Conservation (phyloP, 2,888 invertebrate species). For the Seladonia tumulorum region DNA sequence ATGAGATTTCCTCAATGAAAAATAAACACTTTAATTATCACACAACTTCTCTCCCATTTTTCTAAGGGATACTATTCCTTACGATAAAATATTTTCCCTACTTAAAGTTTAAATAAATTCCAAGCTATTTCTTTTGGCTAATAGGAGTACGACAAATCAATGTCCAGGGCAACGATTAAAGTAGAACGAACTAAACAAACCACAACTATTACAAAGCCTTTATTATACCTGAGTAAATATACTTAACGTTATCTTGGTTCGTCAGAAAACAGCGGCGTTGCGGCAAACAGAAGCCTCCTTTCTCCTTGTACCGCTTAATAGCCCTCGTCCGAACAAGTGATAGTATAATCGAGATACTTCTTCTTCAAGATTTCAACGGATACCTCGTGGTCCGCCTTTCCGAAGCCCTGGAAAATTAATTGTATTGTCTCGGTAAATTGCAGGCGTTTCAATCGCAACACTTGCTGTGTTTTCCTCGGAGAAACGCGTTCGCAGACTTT, state of each 20-base stretch:
- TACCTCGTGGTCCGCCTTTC: conserved; percentile 94
- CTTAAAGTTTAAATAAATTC: too few relatives aligned
- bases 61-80: too few relatives aligned
- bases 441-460: neutral
- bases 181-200: neutral
- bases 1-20: too few relatives aligned
- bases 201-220: neutral
- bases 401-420: conserved; percentile 89
- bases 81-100: too few relatives aligned
- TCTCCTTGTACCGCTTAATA: conserved; percentile 28
- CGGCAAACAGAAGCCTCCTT: neutral
- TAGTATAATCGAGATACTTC: conserved; percentile 90
- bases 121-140: too few relatives aligned
- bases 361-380: conserved; percentile 91
- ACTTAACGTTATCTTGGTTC: neutral
- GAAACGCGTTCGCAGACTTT: neutral
- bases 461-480: neutral
- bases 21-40: too few relatives aligned
- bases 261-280: neutral
- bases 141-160: too few relatives aligned
- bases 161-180: too few relatives aligned
- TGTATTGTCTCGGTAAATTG: neutral
- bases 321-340: conserved; percentile 93
- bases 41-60: too few relatives aligned
- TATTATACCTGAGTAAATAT: neutral